These are phyloP conservation scores for Copidosoma floridanum DNA, from an alignment of 1,140 invertebrate genomes.

Conservation along the genomic window DNA sequence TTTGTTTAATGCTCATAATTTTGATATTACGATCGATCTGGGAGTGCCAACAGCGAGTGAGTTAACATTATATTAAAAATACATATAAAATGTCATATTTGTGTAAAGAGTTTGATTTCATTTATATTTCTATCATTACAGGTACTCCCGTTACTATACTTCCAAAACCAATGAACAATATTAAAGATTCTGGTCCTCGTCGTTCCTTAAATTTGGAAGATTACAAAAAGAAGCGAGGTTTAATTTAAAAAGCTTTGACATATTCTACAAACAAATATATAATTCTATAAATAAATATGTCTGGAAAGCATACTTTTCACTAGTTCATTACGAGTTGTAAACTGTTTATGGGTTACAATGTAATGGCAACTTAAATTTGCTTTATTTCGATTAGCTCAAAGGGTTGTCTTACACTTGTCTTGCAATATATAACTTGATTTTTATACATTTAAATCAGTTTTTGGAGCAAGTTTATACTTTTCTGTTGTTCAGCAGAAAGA, in stretches of 20 bases:
- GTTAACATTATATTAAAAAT: not conserved
- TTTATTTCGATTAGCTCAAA: not conserved
- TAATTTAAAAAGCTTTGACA: too few species aligned
- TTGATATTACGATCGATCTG: conserved; percentile 93
- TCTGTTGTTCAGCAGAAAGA: too few species aligned
- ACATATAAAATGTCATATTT: not conserved
- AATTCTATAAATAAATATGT: too few species aligned
- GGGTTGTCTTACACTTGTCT: conserved; percentile 6
- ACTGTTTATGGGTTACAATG: too few species aligned
- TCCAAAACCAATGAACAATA: conserved; percentile 70
- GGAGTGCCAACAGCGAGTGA: conserved; percentile 75
- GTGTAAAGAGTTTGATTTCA: not conserved
- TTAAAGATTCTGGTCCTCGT: conserved; percentile 78
- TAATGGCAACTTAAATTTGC: too few species aligned
- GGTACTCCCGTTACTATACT: conserved; percentile 70
- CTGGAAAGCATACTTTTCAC: too few species aligned
- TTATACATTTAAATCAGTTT: conserved; percentile 1
- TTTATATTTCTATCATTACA: conserved; percentile 50
- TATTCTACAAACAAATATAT: too few species aligned
- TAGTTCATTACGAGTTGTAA: too few species aligned
- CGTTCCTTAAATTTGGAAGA: conserved; percentile 93
- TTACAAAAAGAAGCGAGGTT: conserved; percentile 93
- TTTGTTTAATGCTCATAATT: conserved; percentile 91
- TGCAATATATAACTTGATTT: conserved; percentile 6
- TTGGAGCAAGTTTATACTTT: too few species aligned